phyloP scores from a whole-genome alignment of 1,140 invertebrate genomes.

The Hyposmocoma kahamanoa region DNA sequence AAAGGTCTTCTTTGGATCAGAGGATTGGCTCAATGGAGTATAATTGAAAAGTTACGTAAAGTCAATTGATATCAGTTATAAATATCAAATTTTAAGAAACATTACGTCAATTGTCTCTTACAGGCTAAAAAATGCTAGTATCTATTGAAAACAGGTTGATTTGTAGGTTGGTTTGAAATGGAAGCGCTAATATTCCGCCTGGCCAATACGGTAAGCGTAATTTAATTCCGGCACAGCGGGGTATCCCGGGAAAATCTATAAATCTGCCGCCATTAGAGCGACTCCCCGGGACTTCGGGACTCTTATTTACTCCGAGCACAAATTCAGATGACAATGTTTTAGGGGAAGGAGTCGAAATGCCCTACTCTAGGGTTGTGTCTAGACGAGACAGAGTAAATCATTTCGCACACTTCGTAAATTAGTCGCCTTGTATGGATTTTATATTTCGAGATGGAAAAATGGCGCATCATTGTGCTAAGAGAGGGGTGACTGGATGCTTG shows the following conservation, averaged over 20 bases:
- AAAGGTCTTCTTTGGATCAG: too few relatives aligned
- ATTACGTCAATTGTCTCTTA: too few relatives aligned
- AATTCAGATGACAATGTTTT: constrained; percentile 74
- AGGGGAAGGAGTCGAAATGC: constrained; percentile 67
- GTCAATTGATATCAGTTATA: too few relatives aligned
- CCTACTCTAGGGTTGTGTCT: constrained; percentile 44
- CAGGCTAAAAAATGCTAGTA: too few relatives aligned
- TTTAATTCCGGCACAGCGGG: constrained; percentile 63
- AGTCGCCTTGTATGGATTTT: neutral
- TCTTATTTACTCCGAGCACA: constrained; percentile 72
- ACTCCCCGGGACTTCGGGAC: constrained; percentile 53
- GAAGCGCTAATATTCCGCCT: constrained; percentile 61
- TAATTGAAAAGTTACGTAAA: too few relatives aligned
- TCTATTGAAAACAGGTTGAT: too few relatives aligned
- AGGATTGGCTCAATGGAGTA: too few relatives aligned
- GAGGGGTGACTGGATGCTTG: too few relatives aligned
- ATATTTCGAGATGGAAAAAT: too few relatives aligned
- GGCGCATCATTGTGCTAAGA: too few relatives aligned
- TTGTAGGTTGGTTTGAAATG: too few relatives aligned
- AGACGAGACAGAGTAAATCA: constrained; percentile 13
- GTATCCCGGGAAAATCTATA: constrained; percentile 69
- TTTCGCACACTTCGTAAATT: constrained; percentile 12
- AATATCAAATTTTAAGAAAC: too few relatives aligned
- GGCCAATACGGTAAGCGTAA: constrained; percentile 64
- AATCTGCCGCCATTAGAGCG: constrained; percentile 70